Conservation (phyloP, 2,113 vertebrate genomes). For the Ptychochromis oligacanthus region DNA sequence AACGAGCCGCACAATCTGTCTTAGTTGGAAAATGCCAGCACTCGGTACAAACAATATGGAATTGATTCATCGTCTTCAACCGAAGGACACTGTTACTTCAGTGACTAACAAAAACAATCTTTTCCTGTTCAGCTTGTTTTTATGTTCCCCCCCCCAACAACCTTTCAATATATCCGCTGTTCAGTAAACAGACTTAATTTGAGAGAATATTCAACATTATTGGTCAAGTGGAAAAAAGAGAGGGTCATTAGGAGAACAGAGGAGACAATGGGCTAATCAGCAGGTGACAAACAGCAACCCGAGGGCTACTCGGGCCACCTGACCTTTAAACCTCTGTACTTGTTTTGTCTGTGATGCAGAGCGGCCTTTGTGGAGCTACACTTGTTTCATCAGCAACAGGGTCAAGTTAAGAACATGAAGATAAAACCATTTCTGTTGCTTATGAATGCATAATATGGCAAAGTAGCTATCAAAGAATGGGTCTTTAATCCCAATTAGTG, state of each 20-base stretch:
- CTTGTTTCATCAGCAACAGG: background rate
- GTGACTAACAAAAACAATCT: background rate
- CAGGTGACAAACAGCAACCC: constrained; percentile 11
- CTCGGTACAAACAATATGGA: background rate
- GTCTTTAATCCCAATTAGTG: background rate
- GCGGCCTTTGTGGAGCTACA: background rate
- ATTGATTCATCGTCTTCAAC: constrained; percentile 16
- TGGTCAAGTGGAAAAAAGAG: background rate
- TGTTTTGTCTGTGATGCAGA: constrained; percentile 2
- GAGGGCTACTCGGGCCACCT: background rate
- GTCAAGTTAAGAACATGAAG: background rate
- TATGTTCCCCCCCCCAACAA: background rate
- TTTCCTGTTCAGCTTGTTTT: background rate
- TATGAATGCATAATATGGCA: background rate
- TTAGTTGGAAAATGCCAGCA: constrained; percentile 7
- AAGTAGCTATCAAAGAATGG: background rate
- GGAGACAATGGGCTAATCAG: constrained; percentile 26
- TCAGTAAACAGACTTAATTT: background rate
- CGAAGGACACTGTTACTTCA: background rate
- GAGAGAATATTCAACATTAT: background rate
- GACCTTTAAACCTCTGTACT: background rate
- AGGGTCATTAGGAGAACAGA: constrained; percentile 9
- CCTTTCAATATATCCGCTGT: background rate
- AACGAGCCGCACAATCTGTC: background rate
- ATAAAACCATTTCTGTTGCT: background rate